Conservation (phyloP, 1,140 invertebrate species). For the Mesaphorura yosii region DNA sequence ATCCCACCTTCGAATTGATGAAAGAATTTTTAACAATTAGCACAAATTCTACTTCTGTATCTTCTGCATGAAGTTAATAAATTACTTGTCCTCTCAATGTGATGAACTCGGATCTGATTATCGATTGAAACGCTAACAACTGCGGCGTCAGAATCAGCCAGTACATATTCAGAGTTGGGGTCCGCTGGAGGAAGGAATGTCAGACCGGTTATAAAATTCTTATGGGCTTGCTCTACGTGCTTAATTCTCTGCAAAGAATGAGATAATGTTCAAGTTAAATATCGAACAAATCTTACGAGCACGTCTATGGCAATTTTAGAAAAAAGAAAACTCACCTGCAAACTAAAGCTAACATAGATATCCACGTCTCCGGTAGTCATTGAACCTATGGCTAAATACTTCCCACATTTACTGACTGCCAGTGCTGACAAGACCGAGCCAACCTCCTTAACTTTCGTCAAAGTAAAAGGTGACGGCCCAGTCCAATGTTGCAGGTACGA, state of each 20-base stretch:
- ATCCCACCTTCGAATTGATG: slow-evolving; percentile 62
- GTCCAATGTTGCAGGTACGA: slow-evolving; percentile 53
- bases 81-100: slow-evolving; percentile 64
- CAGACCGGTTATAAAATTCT: slow-evolving; percentile 86
- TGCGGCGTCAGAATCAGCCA: slow-evolving; percentile 59
- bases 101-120: slow-evolving; percentile 82
- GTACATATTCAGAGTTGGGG: slow-evolving; percentile 51
- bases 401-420: slow-evolving; percentile 77
- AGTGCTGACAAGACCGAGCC: slow-evolving; percentile 42
- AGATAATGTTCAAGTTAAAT: slow-evolving; percentile 10
- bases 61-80: slow-evolving; percentile 11
- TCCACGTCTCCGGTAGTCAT: slow-evolving; percentile 83
- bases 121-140: slow-evolving; percentile 89
- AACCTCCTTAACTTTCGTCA: slow-evolving; percentile 37
- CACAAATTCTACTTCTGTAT: slow-evolving; percentile 10
- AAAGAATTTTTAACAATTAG: slow-evolving; percentile 27
- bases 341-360: slow-evolving; percentile 81
- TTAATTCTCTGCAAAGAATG: slow-evolving; percentile 55
- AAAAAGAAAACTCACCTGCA: slow-evolving; percentile 52
- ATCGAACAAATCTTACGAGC: neutral
- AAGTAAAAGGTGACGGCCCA: slow-evolving; percentile 41
- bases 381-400: slow-evolving; percentile 80
- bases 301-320: neutral
- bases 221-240: slow-evolving; percentile 68
- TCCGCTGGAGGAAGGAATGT: slow-evolving; percentile 64